A percentile compares a stretch with the other conserved stretches of the same genome.
Evolutionary conservation across 2,888 invertebrate genomes (phyloP).

Genomic region (Kuschelorhynchus macadamiae): DNA sequence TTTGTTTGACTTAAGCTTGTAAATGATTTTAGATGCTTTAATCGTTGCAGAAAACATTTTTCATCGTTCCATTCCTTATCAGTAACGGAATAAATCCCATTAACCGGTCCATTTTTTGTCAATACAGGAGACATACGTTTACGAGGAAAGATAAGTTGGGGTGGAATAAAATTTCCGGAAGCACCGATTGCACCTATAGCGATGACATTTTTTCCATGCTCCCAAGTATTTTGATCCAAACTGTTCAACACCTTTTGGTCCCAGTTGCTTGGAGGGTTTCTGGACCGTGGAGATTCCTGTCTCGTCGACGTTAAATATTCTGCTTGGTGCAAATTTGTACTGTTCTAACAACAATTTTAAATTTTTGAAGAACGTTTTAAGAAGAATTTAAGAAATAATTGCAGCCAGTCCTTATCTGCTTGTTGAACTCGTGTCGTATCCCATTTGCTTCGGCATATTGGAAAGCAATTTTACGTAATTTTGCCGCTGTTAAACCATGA

Average conservation of each 20-base stretch:
- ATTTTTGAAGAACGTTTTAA: neutral
- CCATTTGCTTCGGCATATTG: neutral
- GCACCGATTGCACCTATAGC: conserved; percentile 6
- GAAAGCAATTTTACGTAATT: neutral
- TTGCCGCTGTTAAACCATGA: neutral
- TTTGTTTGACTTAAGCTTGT: conserved; percentile 6
- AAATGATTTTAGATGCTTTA: conserved; percentile 2
- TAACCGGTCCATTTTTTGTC: too few species aligned
- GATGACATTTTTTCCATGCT: conserved; percentile 16
- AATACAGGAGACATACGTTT: too few species aligned
- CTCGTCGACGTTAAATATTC: conserved; percentile 66
- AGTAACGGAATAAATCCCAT: conserved; percentile 8
- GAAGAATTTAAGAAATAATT: neutral
- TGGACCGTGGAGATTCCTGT: conserved; percentile 66
- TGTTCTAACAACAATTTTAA: neutral
- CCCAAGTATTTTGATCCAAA: conserved; percentile 1
- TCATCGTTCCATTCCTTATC: conserved; percentile 6
- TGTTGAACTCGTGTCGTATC: neutral
- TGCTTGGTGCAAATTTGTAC: conserved; percentile 7
- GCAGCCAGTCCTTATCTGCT: conserved; percentile 5
- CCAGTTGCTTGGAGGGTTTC: conserved; percentile 53
- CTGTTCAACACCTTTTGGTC: neutral
- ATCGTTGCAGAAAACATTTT: conserved; percentile 8
- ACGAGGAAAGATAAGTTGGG: too few species aligned
- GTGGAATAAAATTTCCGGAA: neutral